phyloP scores from a whole-genome alignment of 2,888 invertebrate genomes.

The Tortrix viridana region DNA sequence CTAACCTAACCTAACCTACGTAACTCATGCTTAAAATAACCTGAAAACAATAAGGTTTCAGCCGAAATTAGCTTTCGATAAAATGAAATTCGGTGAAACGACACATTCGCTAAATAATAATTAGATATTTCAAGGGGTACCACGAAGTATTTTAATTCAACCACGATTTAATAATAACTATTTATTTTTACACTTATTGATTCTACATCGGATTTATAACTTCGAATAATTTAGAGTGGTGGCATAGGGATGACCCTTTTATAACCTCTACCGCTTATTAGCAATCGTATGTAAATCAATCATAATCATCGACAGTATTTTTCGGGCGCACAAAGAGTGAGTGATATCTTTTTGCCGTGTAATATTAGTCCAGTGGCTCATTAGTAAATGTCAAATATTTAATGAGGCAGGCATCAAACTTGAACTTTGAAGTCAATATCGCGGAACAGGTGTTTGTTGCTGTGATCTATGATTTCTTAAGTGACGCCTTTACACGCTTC shows the following conservation, averaged over 20 bases:
- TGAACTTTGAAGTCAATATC: slow-evolving; percentile 42
- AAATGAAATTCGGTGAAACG: too few species aligned
- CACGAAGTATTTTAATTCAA: too few species aligned
- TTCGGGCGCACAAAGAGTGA: slow-evolving; percentile 13
- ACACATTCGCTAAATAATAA: too few species aligned
- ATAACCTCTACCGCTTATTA: neutral
- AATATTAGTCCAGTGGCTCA: slow-evolving; percentile 29
- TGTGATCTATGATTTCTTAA: slow-evolving; percentile 43
- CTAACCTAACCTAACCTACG: too few species aligned
- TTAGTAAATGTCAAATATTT: slow-evolving; percentile 39
- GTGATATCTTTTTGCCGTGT: slow-evolving; percentile 30
- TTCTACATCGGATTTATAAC: neutral
- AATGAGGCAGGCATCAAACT: slow-evolving; percentile 38
- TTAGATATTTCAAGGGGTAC: too few species aligned
- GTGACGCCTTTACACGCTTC: slow-evolving; percentile 25
- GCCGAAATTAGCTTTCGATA: too few species aligned
- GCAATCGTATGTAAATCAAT: slow-evolving; percentile 20
- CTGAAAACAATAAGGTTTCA: too few species aligned
- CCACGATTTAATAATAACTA: too few species aligned
- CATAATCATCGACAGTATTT: slow-evolving; percentile 26
- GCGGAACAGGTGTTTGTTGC: slow-evolving; percentile 29
- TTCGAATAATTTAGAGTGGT: neutral
- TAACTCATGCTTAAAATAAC: too few species aligned
- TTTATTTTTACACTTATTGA: too few species aligned
- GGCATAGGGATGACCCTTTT: neutral